phyloP scores from a whole-genome alignment of 2,113 vertebrate genomes.

The Sylvia atricapilla region DNA sequence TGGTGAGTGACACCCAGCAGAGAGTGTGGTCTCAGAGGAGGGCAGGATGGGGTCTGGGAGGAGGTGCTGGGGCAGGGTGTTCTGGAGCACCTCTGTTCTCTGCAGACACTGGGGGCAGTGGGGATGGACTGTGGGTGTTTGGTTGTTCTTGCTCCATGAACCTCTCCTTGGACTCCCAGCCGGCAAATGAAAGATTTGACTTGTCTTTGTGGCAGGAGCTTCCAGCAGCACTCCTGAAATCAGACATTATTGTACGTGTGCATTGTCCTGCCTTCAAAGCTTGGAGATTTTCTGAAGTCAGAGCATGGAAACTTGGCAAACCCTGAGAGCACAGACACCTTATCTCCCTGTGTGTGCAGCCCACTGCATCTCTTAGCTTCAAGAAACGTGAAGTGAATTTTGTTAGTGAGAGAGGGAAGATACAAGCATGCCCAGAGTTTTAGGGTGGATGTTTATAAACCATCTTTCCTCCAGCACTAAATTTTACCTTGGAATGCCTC shows the following conservation, averaged over 20 bases:
- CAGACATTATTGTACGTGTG: background rate
- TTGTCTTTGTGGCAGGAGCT: background rate
- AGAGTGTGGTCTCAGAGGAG: background rate
- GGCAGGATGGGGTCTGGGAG: background rate
- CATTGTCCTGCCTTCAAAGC: background rate
- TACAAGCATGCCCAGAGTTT: background rate
- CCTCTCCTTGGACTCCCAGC: background rate
- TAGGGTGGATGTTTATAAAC: background rate
- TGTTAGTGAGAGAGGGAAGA: background rate
- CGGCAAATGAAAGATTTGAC: background rate
- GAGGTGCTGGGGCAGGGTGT: background rate
- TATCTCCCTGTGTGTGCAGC: rapidly evolving
- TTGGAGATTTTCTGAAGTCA: background rate
- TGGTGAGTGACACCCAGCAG: background rate
- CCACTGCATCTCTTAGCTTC: background rate
- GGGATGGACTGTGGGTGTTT: background rate
- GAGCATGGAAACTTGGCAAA: background rate
- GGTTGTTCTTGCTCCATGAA: background rate
- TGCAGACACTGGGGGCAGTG: background rate
- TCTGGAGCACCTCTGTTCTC: background rate
- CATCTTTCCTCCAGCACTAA: background rate
- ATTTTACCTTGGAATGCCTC: background rate
- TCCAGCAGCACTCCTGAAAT: background rate
- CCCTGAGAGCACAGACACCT: background rate
- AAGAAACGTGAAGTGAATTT: background rate